phyloP scores from a whole-genome alignment of 1,140 invertebrate species.

The Cotesia glomerata region DNA sequence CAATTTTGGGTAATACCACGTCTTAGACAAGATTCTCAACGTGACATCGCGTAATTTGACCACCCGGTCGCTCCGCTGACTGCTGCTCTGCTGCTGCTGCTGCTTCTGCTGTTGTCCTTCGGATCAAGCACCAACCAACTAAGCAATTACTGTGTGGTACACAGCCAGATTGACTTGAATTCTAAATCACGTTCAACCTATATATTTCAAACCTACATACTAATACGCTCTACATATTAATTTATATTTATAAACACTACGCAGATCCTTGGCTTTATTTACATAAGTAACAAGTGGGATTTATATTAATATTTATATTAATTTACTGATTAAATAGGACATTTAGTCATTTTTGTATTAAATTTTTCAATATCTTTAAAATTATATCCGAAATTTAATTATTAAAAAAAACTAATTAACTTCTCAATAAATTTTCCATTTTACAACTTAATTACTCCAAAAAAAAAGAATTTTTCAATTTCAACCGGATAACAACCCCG shows the following conservation, averaged over 20 bases:
- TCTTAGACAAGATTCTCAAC: constrained; percentile 15
- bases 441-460: no score
- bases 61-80: constrained; percentile 1
- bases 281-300: no score
- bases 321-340: no score
- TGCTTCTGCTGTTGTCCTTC: constrained; percentile 9
- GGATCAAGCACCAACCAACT: constrained; percentile 15
- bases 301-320: no score
- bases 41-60: constrained; percentile 20
- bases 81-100: not conserved
- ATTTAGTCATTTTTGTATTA: no score
- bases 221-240: not conserved
- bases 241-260: not conserved
- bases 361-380: no score
- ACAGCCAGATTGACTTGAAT: constrained; percentile 8
- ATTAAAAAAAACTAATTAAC: no score
- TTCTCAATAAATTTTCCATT: no score
- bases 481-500: no score
- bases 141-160: constrained; percentile 1
- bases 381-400: no score
- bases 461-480: no score
- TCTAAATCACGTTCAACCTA: not conserved
- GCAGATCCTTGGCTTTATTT: no score
- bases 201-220: not conserved
- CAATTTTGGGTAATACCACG: constrained; percentile 16